Evolutionary conservation across 2,113 vertebrate species (phyloP), one percentile per base, ranked within the genome.

Genomic region (Notechis scutatus): DNA sequence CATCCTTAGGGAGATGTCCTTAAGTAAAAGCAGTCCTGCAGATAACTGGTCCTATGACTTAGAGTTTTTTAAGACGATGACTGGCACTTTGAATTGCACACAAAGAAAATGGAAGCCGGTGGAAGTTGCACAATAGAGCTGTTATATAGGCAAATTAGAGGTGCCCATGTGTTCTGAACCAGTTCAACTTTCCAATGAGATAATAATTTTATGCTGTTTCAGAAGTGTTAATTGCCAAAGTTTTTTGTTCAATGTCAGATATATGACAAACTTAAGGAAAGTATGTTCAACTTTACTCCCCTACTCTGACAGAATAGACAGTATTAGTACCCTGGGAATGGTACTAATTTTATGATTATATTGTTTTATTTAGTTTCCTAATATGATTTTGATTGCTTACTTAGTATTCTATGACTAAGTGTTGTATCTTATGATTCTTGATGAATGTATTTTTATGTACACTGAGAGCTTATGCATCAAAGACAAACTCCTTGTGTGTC

Each of bases 141-240:
- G 3, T 64, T 64, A 29, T 29, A 1, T 64, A 64, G 26, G 61
- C 3, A 64, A n/a, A 29, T 29, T n/a, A n/a, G 11, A 64, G 61
- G 26, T 0, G 11, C 11, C 26, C 10, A n/a, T n/a, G 61, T 64
- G 61, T 64, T 64, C 61, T 64, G 59, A 64, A 64, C 4, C 26
- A 64, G 11, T 64, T 64, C 29, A 64, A 4, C 11, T 64, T 64
- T 64, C 61, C 61, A 64, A 11, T 14, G 11, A 64, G n/a, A 88
- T 88, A 29, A 88, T 69, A 21, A 85, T 85, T 85, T 29, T 90
- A 12, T 90, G 74, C 54, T 45, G 61, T 59, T 93, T 55, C 55
- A 86, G 54, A n/a, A 90, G 20, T 90, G 69, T 90, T 93, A 93
- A 90, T 90, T 90, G 50, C 45, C 88, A 52, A 90, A 52, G 55